Conservation (phyloP, 2,888 invertebrate genomes). For the Sipha maydis region DNA sequence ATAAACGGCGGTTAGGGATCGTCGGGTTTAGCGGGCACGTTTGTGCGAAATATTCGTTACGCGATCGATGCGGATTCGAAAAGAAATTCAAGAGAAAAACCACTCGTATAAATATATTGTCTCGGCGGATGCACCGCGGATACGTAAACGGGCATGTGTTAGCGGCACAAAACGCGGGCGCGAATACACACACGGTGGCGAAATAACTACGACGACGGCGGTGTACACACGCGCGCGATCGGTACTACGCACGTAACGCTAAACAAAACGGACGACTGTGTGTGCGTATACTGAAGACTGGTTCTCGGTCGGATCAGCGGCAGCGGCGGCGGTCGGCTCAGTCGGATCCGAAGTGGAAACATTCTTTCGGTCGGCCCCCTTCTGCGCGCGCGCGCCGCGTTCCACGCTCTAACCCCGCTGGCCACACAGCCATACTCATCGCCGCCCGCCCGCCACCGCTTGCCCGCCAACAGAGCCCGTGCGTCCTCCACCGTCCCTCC, state of each 20-base stretch:
- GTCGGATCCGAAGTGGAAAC: slow-evolving; percentile 61
- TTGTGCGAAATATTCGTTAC: too few species aligned
- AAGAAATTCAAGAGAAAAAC: too few species aligned
- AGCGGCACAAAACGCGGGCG: not conserved
- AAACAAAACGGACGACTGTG: slow-evolving; percentile 18
- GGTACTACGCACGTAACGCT: not conserved
- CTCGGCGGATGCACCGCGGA: not conserved
- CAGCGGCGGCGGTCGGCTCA: slow-evolving; percentile 35
- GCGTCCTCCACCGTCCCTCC: not conserved
- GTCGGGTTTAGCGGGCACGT: too few species aligned
- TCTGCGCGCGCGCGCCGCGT: slow-evolving; percentile 55
- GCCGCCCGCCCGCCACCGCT: not conserved
- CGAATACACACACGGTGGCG: not conserved
- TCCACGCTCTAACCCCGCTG: slow-evolving; percentile 53
- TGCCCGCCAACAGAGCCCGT: not conserved
- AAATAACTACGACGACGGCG: not conserved
- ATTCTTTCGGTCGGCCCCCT: slow-evolving; percentile 62
- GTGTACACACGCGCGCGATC: slow-evolving; percentile 5
- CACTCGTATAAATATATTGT: too few species aligned
- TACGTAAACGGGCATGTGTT: not conserved
- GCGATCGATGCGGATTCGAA: too few species aligned
- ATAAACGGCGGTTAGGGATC: too few species aligned
- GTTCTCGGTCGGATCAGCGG: slow-evolving; percentile 40
- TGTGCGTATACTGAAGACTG: slow-evolving; percentile 59
- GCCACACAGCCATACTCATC: slow-evolving; percentile 50